Base-by-base conservation (phyloP, 2,113 vertebrate genomes). In the Pitta sordida region DNA sequence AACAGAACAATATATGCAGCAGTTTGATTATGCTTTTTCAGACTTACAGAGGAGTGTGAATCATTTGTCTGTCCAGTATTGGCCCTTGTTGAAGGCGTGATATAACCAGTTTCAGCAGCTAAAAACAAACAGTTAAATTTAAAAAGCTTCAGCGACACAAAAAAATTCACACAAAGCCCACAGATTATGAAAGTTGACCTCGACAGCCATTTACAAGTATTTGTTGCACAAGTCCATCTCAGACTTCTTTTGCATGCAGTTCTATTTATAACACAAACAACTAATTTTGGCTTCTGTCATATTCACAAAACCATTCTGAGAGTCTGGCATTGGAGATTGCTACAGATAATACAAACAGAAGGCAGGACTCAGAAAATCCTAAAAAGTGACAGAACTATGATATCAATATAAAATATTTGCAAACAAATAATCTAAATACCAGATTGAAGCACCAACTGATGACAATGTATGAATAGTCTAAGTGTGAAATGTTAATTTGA, bases 1-100 rank as follows among this genome's bases (percentile, higher is more conserved):
- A 91, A 70, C 41, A 80, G 63, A 77, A 76, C 48, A 91, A 88
- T 2, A 79, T 22, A 69, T 27, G 64, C 14, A 93, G 59, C n/a
- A 64, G 49, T 59, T 79, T 46, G 30, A 64, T 63, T 49, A 56
- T n/a, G 94, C 26, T 94, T 82, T 64, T 76, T 76, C 64, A 56
- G 68, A 98, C 98, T 98, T 97, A 98, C 98, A 94, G 97, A 92
- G n/a, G 93, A 96, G 1, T 92, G 95, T 20, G 93, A 65, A 78
- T 97, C 95, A 81, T 96, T 97, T 37, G 85, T 64, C 75, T 97
- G 97, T 73, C 97, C 96, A 69, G 94, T 88, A 94, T 6, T 96
- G 85, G 93, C 94, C 93, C 95, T 97, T 64, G 91, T 48, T 6
- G 97, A 95, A 77, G 97, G 93, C 16, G 83, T 62, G 55, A 88